Conservation (phyloP, 2,888 invertebrate species). For the Leuctra nigra region DNA sequence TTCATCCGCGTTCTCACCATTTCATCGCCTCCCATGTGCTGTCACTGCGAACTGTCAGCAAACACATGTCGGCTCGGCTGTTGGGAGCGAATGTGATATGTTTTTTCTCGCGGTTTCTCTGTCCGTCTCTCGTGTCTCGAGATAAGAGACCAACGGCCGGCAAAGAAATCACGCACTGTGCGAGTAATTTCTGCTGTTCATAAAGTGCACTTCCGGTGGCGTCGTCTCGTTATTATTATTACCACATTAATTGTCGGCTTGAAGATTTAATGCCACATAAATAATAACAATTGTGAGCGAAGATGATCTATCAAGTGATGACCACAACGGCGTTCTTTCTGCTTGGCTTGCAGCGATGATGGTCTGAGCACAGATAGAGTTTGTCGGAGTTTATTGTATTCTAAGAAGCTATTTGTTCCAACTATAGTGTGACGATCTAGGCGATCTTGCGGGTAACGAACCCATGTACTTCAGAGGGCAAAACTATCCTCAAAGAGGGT, state of each 20-base stretch:
- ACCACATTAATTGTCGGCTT: conserved; percentile 11
- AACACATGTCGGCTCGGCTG: no score
- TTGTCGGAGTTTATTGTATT: no score
- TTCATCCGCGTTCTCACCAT: no score
- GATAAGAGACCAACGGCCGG: no score
- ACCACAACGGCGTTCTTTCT: conserved; percentile 5
- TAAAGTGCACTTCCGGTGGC: conserved; percentile 17
- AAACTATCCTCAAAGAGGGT: no score
- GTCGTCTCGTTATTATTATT: neutral
- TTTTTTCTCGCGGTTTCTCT: conserved; percentile 16
- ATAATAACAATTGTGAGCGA: conserved; percentile 1
- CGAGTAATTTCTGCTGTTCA: conserved; percentile 14
- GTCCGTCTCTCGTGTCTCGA: neutral
- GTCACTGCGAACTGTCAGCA: no score
- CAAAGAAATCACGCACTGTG: neutral
- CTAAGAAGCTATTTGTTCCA: no score
- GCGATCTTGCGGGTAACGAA: no score
- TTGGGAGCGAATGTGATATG: neutral
- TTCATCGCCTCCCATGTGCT: no score
- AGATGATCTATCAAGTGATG: neutral
- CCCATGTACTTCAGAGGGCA: no score
- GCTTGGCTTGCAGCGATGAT: conserved; percentile 1
- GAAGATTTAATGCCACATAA: neutral
- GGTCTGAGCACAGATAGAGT: no score
- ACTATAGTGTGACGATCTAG: no score